phyloP scores from a whole-genome alignment of 1,140 invertebrate species.

The Lepidurus arcticus region DNA sequence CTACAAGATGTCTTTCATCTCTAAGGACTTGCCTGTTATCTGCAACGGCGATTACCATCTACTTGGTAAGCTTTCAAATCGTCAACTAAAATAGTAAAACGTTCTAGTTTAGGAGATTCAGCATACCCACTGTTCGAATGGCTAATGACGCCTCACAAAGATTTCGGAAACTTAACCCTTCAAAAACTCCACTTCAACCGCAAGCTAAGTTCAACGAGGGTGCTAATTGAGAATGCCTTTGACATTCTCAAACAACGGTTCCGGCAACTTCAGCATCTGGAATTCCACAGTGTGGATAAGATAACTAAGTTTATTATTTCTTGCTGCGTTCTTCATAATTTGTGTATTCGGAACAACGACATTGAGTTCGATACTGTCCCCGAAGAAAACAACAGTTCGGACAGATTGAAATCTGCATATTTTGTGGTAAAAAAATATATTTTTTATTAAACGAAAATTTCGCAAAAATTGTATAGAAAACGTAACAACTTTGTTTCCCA shows the following conservation, averaged over 20 bases:
- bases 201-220: neutral
- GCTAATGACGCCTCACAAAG: constrained; percentile 41
- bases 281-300: constrained; percentile 38
- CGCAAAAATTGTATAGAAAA: neutral
- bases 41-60: constrained; percentile 39
- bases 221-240: constrained; percentile 41
- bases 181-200: neutral
- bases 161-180: constrained; percentile 27
- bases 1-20: constrained; percentile 36
- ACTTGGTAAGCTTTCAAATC: constrained; percentile 36
- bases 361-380: neutral
- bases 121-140: constrained; percentile 42
- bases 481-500: neutral
- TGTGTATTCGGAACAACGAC: constrained; percentile 40
- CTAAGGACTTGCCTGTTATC: constrained; percentile 34
- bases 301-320: constrained; percentile 40
- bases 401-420: neutral
- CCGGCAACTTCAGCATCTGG: constrained; percentile 40
- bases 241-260: constrained; percentile 42
- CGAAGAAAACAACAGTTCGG: neutral
- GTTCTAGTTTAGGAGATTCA: constrained; percentile 38
- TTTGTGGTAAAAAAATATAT: neutral
- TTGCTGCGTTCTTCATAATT: constrained; percentile 43
- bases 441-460: neutral
- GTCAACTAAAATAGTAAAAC: neutral